A percentile compares a stretch with the other conserved stretches of the same genome.
These are phyloP conservation scores for Heteromurus nitidus DNA, from an alignment of 2,888 invertebrate species.

Conservation along the genomic window DNA sequence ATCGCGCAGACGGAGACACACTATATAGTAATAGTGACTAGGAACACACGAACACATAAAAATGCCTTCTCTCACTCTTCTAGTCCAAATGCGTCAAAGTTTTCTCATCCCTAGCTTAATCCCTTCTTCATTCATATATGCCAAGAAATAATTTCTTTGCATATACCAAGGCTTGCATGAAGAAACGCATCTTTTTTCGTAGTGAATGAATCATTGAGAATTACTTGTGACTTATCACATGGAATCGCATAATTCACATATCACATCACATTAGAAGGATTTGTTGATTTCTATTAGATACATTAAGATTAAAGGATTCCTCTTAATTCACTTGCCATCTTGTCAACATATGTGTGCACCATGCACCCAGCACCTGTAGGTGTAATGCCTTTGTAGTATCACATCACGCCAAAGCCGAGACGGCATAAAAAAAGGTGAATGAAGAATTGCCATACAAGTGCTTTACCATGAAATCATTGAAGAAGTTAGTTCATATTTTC, in stretches of 20 bases:
- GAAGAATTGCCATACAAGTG: conserved; percentile 15
- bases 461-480: conserved; percentile 21
- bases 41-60: too few relatives aligned
- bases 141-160: too few relatives aligned
- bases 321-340: conserved; percentile 33
- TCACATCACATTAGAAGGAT: conserved; percentile 48
- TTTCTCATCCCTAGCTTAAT: too few relatives aligned
- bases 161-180: too few relatives aligned
- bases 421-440: conserved; percentile 8
- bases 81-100: too few relatives aligned
- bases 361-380: not conserved
- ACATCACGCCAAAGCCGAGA: not conserved
- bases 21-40: too few relatives aligned
- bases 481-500: not conserved
- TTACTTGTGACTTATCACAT: conserved; percentile 56
- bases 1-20: too few relatives aligned
- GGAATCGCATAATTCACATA: conserved; percentile 58
- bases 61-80: too few relatives aligned
- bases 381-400: not conserved
- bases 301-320: conserved; percentile 38
- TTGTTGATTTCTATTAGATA: conserved; percentile 44
- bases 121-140: too few relatives aligned
- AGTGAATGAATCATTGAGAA: conserved; percentile 57
- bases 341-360: conserved; percentile 38
- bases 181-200: too few relatives aligned